A percentile compares a stretch with the other conserved stretches of the same genome.
These are phyloP conservation scores for Parus major DNA, from an alignment of 2,113 vertebrate species.

Conservation along the genomic window DNA sequence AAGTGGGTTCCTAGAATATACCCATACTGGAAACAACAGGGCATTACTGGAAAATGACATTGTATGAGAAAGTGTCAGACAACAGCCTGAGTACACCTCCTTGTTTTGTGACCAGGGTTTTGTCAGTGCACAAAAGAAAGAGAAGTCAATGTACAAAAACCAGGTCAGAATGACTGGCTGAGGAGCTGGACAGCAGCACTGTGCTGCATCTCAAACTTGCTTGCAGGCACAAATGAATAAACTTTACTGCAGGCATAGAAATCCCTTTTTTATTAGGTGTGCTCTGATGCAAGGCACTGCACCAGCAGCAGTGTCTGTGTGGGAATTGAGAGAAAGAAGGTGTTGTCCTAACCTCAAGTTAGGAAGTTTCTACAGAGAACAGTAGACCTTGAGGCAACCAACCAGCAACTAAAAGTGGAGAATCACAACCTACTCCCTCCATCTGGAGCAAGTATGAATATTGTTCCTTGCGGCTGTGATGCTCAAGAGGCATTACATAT, in stretches of 20 bases:
- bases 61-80: background rate
- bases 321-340: background rate
- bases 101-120: background rate
- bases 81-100: background rate
- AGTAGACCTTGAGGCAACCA: background rate
- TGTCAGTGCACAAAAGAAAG: background rate
- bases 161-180: background rate
- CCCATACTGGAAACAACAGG: background rate
- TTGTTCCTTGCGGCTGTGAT: background rate
- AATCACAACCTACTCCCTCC: background rate
- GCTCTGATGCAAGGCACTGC: constrained; percentile 10
- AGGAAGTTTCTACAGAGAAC: background rate
- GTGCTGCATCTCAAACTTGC: background rate
- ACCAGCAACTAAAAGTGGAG: background rate
- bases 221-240: background rate
- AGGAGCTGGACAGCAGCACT: background rate
- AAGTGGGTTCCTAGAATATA: background rate
- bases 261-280: background rate
- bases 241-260: background rate
- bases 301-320: background rate
- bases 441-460: background rate
- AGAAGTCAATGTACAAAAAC: background rate
- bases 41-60: background rate
- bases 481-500: background rate
- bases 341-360: background rate